Percentiles rank a stretch among this genome's conserved stretches.
Evolutionary conservation across 2,888 invertebrate genomes (phyloP).

Genomic region (Heliconius cydno): DNA sequence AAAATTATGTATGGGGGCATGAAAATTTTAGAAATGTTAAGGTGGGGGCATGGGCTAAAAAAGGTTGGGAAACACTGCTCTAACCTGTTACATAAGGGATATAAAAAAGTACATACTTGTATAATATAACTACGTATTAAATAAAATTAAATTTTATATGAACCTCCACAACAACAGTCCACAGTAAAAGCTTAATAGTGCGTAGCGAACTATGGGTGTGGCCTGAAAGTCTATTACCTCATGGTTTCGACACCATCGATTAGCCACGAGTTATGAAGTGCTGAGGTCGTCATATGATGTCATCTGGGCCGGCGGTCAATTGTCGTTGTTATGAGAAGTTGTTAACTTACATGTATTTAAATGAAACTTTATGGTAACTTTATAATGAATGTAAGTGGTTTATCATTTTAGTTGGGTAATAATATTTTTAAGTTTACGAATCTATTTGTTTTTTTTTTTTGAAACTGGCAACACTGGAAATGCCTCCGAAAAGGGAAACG

Average conservation of each 20-base stretch:
- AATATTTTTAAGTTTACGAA: no score
- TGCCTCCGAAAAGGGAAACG: no score
- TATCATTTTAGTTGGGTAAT: background rate
- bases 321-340: conserved; percentile 54
- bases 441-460: no score
- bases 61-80: background rate
- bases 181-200: conserved; percentile 52
- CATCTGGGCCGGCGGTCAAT: conserved; percentile 67
- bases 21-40: no score
- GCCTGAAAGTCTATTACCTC: conserved; percentile 53
- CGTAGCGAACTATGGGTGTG: conserved; percentile 55
- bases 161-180: background rate
- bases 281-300: conserved; percentile 59
- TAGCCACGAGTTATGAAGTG: conserved; percentile 42
- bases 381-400: background rate
- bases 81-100: background rate
- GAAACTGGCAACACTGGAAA: no score
- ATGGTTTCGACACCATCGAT: conserved; percentile 56
- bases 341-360: conserved; percentile 22
- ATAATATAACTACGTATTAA: no score
- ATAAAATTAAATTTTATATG: background rate
- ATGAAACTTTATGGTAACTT: conserved; percentile 3
- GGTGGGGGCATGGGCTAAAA: no score
- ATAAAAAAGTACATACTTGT: background rate
- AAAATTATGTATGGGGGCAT: no score